Conservation (phyloP, 1,140 invertebrate species). For the Cotesia chilonis region DNA sequence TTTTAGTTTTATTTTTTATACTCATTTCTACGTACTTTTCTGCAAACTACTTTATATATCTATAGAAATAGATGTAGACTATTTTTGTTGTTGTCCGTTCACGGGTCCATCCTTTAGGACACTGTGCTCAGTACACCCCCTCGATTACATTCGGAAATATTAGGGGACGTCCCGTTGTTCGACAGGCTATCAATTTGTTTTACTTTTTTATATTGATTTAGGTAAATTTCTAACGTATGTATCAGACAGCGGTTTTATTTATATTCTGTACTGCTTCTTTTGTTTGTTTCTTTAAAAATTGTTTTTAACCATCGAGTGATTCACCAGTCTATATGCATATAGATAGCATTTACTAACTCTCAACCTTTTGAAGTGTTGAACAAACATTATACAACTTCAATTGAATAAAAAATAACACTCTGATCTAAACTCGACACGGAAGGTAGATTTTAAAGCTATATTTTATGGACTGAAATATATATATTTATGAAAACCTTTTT, state of each 20-base stretch:
- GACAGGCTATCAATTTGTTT: constrained; percentile 66
- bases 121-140: constrained; percentile 54
- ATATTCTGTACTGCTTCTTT: constrained; percentile 2
- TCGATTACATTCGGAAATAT: constrained; percentile 68
- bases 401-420: too few relatives aligned
- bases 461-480: too few relatives aligned
- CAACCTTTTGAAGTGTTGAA: too few relatives aligned
- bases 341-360: too few relatives aligned
- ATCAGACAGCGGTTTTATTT: constrained; percentile 31
- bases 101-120: constrained; percentile 20
- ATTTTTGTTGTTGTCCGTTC: constrained; percentile 41
- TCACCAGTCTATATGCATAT: too few relatives aligned
- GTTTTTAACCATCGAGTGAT: too few relatives aligned
- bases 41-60: constrained; percentile 14
- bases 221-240: constrained; percentile 23
- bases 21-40: constrained; percentile 38
- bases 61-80: constrained; percentile 13
- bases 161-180: constrained; percentile 66
- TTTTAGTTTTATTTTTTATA: constrained; percentile 29
- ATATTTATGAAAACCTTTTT: too few relatives aligned
- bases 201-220: constrained; percentile 42
- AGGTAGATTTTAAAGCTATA: too few relatives aligned
- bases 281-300: too few relatives aligned
- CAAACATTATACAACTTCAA: too few relatives aligned
- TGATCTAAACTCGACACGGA: too few relatives aligned